A percentile compares a stretch with the other conserved stretches of the same genome.
Conservation (phyloP, 2,797 vertebrate species). For the Geotrypetes seraphini region DNA sequence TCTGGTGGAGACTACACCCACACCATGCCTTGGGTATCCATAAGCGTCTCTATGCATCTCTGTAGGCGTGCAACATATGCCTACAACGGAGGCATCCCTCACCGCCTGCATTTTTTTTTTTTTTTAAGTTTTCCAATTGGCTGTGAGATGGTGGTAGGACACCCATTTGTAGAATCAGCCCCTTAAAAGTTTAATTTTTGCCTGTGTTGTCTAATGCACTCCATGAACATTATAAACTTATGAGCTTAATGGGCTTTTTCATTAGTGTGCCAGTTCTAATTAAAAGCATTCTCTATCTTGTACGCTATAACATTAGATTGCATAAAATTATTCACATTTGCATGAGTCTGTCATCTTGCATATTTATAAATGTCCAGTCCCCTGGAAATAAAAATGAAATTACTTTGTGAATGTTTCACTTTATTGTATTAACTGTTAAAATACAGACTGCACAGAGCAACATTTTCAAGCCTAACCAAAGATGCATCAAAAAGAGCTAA, state of each 20-base stretch:
- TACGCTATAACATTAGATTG: slow-evolving; percentile 18
- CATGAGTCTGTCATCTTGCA: slow-evolving; percentile 13
- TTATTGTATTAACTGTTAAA: slow-evolving; percentile 12
- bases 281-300: slow-evolving; percentile 10
- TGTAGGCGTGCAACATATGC: too few relatives aligned
- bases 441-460: too few relatives aligned
- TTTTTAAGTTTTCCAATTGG: too few relatives aligned
- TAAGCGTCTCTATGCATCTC: too few relatives aligned
- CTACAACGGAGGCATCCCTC: too few relatives aligned
- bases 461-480: too few relatives aligned
- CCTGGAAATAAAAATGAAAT: slow-evolving; percentile 3
- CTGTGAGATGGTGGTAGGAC: too few relatives aligned
- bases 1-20: too few relatives aligned
- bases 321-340: slow-evolving; percentile 24
- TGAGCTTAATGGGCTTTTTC: slow-evolving; percentile 17
- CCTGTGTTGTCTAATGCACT: neutral
- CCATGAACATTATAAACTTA: slow-evolving; percentile 3
- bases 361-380: slow-evolving; percentile 14
- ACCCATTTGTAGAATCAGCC: too few relatives aligned
- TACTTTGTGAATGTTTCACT: neutral
- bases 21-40: too few relatives aligned
- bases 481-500: too few relatives aligned
- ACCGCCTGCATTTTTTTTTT: too few relatives aligned
- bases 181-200: slow-evolving; percentile 19
- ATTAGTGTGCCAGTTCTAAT: slow-evolving; percentile 22